Evolutionary conservation across 1,140 invertebrate species (phyloP), one percentile per base, ranked within the genome.

Genomic region (Polypedilum pembai): DNA sequence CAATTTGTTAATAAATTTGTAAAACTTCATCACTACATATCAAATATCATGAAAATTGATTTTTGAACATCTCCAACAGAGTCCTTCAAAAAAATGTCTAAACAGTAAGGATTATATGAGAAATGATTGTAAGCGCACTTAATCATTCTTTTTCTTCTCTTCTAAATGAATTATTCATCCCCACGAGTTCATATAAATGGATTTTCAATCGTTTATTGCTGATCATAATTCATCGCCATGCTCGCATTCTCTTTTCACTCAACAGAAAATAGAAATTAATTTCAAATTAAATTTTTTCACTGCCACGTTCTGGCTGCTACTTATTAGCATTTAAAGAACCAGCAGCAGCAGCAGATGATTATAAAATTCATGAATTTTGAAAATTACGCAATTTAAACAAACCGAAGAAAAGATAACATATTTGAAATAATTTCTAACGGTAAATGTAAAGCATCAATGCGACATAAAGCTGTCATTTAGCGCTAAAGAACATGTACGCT

Each of bases 1-100:
- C 45, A 56, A 56, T 56, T 56, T 56, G 45, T 56, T 56, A 56
- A 56, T 56, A 56, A 56, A 56, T 56, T 56, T 56, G 45, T 56
- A 56, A 56, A 56, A 56, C 45, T 12, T 56, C 45, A 56, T 56
- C 45, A 56, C 3, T 33, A 33, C 24, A 33, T 33, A 33, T 33
- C 24, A 33, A 5, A 5, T 33, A 33, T 3, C 24, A 33, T 33
- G 24, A 33, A 33, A 33, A 33, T 33, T 33, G 24, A 33, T 12
- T 56, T 15, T 56, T 56, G 2, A 56, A 56, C 10, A 69, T 69
- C 20, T 18, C 65, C 65, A n/a, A 21, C 18, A 18, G 65, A 18
- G 65, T 69, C 65, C 65, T 69, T 69, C 65, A 69, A 69, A 69
- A 33, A 33, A 33, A 33, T 33, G 24, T 33, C 24, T 33, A 33